Base-by-base conservation (phyloP, 2,113 vertebrate species). In the Silurus asotus region DNA sequence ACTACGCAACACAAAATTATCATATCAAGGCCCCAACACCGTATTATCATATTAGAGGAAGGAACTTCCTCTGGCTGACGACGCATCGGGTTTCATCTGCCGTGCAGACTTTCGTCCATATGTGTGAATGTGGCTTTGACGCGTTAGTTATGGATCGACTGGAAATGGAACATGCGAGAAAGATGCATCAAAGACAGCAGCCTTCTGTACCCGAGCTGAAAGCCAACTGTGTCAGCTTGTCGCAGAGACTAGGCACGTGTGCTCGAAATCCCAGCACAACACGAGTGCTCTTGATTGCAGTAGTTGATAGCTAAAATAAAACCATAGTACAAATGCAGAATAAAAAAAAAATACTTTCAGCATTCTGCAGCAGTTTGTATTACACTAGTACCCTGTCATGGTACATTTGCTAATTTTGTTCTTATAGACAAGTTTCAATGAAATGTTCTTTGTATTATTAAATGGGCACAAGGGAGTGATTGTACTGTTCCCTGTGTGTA, bases 1-100 rank as follows among this genome's bases (percentile, higher is more conserved):
- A 49, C 20, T 81, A 65, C 48, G 49, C 49, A 83, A 58, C 80
- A 56, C 59, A 53, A 77, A 45, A 87, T 87, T 87, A 87, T 67
- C 86, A 87, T 82, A 87, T 87, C 80, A 87, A 25, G 61, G 51
- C 19, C 20, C 61, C 72, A 76, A 64, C 79, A 28, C 69, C 48
- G n/a, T 64, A 86, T 86, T 86, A 86, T 87, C 72, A 87, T 87
- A 87, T 87, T 87, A 82, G 55, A 74, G 67, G 74, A 86, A 74
- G 79, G 67, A 53, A 75, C 56, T 65, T 69, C n/a, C 78, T 51
- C 78, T 28, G 45, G 65, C 78, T 62, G 56, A 74, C 17, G 81
- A 67, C 58, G 23, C 53, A 3, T 69, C 69, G 6, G 28, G 74
- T 51, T 69, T 85, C 75, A 17, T 79, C 48, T n/a, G 28, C 49